Evolutionary conservation across 2,797 vertebrate genomes (phyloP), one percentile per base, ranked within the genome.

Genomic region (Coilia nasus): DNA sequence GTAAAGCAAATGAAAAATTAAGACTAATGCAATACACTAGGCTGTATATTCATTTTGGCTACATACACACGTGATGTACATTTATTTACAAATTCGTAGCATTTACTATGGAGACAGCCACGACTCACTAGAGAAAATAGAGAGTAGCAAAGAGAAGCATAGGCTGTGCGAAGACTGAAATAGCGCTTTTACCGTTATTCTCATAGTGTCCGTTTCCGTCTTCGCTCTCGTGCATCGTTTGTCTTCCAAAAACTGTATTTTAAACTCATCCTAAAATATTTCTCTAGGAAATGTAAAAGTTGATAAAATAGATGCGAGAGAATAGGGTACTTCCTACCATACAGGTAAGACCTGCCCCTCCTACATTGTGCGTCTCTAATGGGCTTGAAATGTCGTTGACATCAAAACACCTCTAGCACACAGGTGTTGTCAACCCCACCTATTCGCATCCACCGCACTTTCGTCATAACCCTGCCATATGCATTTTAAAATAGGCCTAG

Each of bases 131-230:
- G 41, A 83, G 78, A 17, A 81, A 81, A 83, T 41, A 7, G 21
- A 83, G 6, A 6, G 6, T 60, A 14, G 64, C 47, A 3, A 84
- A 28, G n/a, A 35, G 28, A 84, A 83, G 23, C 7, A n/a, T 41
- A 23, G 23, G 23, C n/a, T 81, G 3, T 80, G 35, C 71, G 71
- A 41, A 21, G 21, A 84, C 28, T 19, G 50, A 83, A 81, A 4
- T 6, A 62, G 54, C 62, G 83, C 84, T 44, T 86, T 89, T 82
- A 89, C 90, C 90, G 83, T 90, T 90, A 89, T 89, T 85, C 82
- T 85, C 85, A 46, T 87, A 82, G 23, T 85, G 78, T 78, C 1
- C 85, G 25, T 87, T 85, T 86, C 86, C 86, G 87, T 89, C 88
- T 82, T 81, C 85, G 86, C 90, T 88, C 71, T 89, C 84, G 90